A percentile compares a stretch with the other conserved stretches of the same genome.
Evolutionary conservation across 2,888 invertebrate genomes (phyloP).

Genomic region (Tachystola acroxantha): DNA sequence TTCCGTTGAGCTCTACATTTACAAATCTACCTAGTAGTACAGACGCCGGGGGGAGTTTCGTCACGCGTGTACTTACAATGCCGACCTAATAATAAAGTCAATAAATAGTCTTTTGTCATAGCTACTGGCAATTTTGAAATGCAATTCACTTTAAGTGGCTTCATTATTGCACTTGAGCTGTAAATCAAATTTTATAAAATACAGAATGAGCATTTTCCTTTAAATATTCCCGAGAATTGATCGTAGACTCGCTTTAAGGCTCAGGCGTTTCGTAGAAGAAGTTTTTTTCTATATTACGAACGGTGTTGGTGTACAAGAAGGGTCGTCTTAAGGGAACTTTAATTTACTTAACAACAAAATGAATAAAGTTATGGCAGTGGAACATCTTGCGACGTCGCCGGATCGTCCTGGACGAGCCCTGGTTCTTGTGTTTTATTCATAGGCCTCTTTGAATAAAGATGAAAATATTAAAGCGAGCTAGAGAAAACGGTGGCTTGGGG

Average conservation of each 20-base stretch:
- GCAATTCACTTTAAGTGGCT: conserved; percentile 36
- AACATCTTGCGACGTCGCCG: conserved; percentile 50
- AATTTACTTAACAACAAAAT: conserved; percentile 58
- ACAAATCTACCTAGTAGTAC: conserved; percentile 23
- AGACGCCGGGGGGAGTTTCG: conserved; percentile 43
- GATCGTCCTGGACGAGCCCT: conserved; percentile 23
- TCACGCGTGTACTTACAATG: conserved; percentile 37
- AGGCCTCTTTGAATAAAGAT: conserved; percentile 73
- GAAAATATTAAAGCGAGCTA: conserved; percentile 69
- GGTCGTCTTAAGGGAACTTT: conserved; percentile 15
- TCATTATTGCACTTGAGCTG: conserved; percentile 25
- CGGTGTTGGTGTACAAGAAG: neutral
- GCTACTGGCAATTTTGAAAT: conserved; percentile 49
- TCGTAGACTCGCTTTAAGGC: no score
- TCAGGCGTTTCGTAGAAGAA: no score
- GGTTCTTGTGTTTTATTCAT: conserved; percentile 66
- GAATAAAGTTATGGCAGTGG: conserved; percentile 48
- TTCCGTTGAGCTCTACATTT: no score
- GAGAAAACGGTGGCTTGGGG: conserved; percentile 51
- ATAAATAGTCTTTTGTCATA: conserved; percentile 49
- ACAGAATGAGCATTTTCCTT: no score
- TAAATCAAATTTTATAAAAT: conserved; percentile 4
- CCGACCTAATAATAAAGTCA: conserved; percentile 48
- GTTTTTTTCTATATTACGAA: neutral
- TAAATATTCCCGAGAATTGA: no score